Conservation (phyloP, 35 echinoderm and acorn worm genomes). For the Chiridota heheva region DNA sequence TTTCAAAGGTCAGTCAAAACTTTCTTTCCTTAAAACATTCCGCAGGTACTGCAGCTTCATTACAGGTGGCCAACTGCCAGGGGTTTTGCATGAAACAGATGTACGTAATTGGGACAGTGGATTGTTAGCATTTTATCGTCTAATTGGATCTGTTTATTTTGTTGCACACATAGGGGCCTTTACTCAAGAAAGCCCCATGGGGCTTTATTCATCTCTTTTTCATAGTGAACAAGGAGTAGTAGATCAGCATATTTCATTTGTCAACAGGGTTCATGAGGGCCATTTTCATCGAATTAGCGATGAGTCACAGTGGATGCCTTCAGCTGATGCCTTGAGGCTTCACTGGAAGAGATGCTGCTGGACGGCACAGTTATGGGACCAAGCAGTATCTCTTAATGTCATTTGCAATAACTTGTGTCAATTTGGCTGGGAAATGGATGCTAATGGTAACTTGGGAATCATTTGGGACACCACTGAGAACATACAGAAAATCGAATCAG, state of each 20-base stretch:
- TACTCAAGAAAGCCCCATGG: neutral
- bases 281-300: slow-evolving; percentile 20
- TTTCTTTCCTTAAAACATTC: neutral
- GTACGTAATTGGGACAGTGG: neutral
- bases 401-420: neutral
- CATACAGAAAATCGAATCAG: neutral
- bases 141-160: slow-evolving; percentile 13
- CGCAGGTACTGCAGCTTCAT: neutral
- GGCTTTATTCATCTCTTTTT: slow-evolving; percentile 9
- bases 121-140: slow-evolving; percentile 20
- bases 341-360: slow-evolving; percentile 1
- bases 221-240: neutral
- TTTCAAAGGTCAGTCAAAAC: neutral
- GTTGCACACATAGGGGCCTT: neutral
- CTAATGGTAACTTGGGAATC: slow-evolving; percentile 14
- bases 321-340: neutral
- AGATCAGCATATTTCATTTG: slow-evolving; percentile 16
- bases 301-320: slow-evolving; percentile 10
- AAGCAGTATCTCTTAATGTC: neutral
- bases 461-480: slow-evolving; percentile 26
- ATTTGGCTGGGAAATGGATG: neutral
- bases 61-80: slow-evolving; percentile 5
- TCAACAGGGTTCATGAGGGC: no score
- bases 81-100: neutral
- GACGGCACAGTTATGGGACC: neutral